phyloP scores from a whole-genome alignment of 2,888 invertebrate genomes.

The Pyrrhia umbra region DNA sequence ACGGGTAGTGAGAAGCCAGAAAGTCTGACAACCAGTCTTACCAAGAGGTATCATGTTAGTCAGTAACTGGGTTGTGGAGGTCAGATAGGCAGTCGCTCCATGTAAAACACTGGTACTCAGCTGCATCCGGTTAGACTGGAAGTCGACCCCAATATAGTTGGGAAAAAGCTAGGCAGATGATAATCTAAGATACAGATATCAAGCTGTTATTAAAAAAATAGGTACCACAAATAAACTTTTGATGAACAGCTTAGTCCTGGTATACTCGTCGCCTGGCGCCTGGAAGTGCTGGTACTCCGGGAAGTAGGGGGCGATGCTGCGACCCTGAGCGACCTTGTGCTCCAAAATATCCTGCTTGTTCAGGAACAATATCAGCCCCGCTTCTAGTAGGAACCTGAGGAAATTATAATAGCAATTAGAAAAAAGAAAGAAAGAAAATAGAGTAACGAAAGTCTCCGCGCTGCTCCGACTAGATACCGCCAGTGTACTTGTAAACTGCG shows the following conservation, averaged over 20 bases:
- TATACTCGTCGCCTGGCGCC: conserved; percentile 91
- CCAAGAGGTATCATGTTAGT: too few relatives aligned
- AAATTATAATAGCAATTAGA: not conserved
- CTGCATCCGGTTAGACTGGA: too few relatives aligned
- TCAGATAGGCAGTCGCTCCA: not conserved
- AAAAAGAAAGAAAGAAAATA: too few relatives aligned
- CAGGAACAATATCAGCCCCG: conserved; percentile 94
- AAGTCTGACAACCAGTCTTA: too few relatives aligned
- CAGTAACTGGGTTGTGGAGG: too few relatives aligned
- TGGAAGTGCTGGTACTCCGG: conserved; percentile 91
- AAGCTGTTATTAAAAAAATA: not conserved
- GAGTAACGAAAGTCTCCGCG: too few relatives aligned
- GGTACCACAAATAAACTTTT: conserved; percentile 92
- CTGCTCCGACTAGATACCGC: too few relatives aligned
- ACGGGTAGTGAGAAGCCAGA: too few relatives aligned
- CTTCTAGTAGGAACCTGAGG: conserved; percentile 92
- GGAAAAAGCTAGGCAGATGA: too few relatives aligned
- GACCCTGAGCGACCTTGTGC: conserved; percentile 92
- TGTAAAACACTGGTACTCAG: too few relatives aligned
- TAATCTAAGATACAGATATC: not conserved
- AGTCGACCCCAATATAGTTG: too few relatives aligned
- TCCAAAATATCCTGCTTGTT: conserved; percentile 95
- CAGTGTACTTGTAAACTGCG: too few relatives aligned
- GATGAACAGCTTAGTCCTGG: conserved; percentile 92
- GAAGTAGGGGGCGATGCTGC: conserved; percentile 91